These are phyloP conservation scores for Halcyon chelicuti DNA, from an alignment of 2,797 vertebrate genomes.

Conservation along the genomic window DNA sequence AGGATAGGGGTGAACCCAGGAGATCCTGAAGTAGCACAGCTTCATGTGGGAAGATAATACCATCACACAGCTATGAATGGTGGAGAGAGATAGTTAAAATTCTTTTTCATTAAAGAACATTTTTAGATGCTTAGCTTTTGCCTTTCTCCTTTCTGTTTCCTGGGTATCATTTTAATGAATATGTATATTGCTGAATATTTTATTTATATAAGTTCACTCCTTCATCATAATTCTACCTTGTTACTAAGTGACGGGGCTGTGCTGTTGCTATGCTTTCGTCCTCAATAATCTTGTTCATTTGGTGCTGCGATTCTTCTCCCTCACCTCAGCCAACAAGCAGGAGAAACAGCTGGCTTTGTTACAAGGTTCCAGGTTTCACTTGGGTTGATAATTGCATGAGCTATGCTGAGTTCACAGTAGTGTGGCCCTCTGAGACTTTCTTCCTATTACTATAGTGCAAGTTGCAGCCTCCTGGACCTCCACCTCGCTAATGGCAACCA, in stretches of 20 bases:
- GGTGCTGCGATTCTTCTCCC: slow-evolving; percentile 9
- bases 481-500: not conserved
- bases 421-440: not conserved
- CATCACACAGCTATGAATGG: not conserved
- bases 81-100: slow-evolving; percentile 55
- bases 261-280: slow-evolving; percentile 41
- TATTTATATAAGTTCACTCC: slow-evolving; percentile 21
- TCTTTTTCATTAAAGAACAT: slow-evolving; percentile 22
- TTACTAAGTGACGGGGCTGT: slow-evolving; percentile 5
- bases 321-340: not conserved
- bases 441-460: not conserved
- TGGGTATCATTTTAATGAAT: slow-evolving; percentile 47
- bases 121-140: slow-evolving; percentile 15
- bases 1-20: not conserved
- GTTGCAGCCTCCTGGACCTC: not conserved
- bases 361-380: not conserved
- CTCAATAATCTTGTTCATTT: slow-evolving; percentile 19
- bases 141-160: slow-evolving; percentile 2
- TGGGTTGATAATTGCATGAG: not conserved
- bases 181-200: slow-evolving; percentile 53
- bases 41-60: slow-evolving; percentile 56
- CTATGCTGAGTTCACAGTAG: not conserved
- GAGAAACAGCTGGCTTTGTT: slow-evolving; percentile 15
- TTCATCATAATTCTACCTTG: not conserved
- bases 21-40: slow-evolving; percentile 60